These are phyloP conservation scores for Lasioglossum morio DNA, from an alignment of 2,888 invertebrate species.

Conservation along the genomic window DNA sequence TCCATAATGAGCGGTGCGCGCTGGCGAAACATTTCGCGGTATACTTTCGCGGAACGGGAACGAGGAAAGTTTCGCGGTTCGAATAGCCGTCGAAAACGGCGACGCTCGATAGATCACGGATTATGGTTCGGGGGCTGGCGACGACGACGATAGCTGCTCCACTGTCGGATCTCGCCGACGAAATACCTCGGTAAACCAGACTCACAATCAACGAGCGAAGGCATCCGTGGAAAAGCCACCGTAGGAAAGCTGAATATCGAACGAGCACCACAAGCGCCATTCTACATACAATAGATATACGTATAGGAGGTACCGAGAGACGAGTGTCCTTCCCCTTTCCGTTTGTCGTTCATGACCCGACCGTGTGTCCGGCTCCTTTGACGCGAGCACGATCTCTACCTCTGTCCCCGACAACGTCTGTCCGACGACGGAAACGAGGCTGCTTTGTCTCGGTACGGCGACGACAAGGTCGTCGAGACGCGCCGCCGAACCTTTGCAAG, in stretches of 20 bases:
- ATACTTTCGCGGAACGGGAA: not conserved
- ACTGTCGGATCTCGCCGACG: slow-evolving; percentile 47
- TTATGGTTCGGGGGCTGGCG: slow-evolving; percentile 65
- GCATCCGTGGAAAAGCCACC: slow-evolving; percentile 65
- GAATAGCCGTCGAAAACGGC: not conserved
- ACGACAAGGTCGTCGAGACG: slow-evolving; percentile 1
- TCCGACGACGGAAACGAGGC: slow-evolving; percentile 21
- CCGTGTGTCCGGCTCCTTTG: slow-evolving; percentile 70
- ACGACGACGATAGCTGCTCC: slow-evolving; percentile 23
- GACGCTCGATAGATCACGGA: slow-evolving; percentile 40
- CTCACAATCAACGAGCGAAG: slow-evolving; percentile 66
- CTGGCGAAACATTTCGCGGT: not conserved
- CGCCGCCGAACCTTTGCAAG: slow-evolving; percentile 5
- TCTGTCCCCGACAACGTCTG: slow-evolving; percentile 34
- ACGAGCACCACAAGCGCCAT: slow-evolving; percentile 14
- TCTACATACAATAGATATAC: not conserved
- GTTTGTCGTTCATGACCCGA: slow-evolving; percentile 64
- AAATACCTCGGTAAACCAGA: slow-evolving; percentile 70
- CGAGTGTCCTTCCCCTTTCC: slow-evolving; percentile 30
- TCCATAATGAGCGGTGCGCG: not conserved
- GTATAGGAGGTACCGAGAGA: not conserved
- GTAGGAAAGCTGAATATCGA: slow-evolving; percentile 69
- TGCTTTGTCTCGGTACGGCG: slow-evolving; percentile 30
- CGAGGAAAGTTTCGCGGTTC: not conserved
- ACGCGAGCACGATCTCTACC: slow-evolving; percentile 59